Base-by-base conservation (phyloP, 2,113 vertebrate genomes). In the Menidia beryllina region DNA sequence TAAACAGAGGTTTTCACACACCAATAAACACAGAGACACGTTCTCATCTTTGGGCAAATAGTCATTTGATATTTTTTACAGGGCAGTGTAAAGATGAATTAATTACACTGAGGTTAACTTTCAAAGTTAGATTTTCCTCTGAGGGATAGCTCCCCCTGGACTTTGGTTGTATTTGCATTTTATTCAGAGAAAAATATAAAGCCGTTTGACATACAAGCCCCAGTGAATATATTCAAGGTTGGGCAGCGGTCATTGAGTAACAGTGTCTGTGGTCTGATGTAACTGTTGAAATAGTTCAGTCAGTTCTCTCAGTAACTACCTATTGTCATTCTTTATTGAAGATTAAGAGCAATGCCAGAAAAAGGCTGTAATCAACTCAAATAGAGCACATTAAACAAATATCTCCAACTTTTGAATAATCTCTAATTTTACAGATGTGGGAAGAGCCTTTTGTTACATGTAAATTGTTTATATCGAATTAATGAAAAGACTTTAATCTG, bases 61-160 rank as follows among this genome's bases (percentile, higher is more conserved):
- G 64, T 80, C 49, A 54, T 82, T 69, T 71, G 26, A 70, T 75
- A 72, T 73, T 75, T 65, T n/a, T 60, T 59, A 48, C 21, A 55
- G 45, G 41, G 48, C 75, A 77, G 34, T 60, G 27, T 55, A 56
- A 53, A 61, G 65, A 75, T 59, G 23, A 73, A 78, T 82, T 69
- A 72, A 84, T 83, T 63, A 58, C 75, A 70, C n/a, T 23, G 70
- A 12, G 47, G 51, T 58, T 62, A 71, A 59, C 38, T 51, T 77
- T 84, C 66, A 54, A 69, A 73, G 77, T 77, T n/a, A 56, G 68
- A 84, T 69, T 41, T 62, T 57, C 21, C 67, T 76, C 56, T 27
- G 51, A 64, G 58, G 69, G 75, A 68, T 34, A 21, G 70, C 27
- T 66, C 68, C 67, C 50, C 39, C 56, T 4, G 45, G 48, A 85